Base-by-base conservation (phyloP, 2,113 vertebrate species). In the Erinaceus europaeus region DNA sequence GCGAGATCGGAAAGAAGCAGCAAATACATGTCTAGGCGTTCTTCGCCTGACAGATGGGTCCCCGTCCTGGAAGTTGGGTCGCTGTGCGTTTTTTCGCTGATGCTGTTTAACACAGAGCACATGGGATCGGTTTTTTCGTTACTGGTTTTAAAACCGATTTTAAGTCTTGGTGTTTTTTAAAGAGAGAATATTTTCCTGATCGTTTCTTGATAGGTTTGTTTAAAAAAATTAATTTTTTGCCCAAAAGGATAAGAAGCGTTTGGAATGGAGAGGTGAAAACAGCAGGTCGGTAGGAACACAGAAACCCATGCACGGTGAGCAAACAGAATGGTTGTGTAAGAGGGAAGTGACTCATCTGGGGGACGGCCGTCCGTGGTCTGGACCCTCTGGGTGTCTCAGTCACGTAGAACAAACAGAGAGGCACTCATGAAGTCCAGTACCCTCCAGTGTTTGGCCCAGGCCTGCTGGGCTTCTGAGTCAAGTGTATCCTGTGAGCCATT, bases 381-480 rank as follows among this genome's bases (percentile, higher is more conserved):
- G 80, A 87, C 59, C 90, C 59, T 89, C 67, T 76, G 89, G 36
- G 67, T 57, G 77, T 36, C 67, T 61, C 82, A 73, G 4, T 14
- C 10, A 46, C 18, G 69, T 6, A 68, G 55, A 88, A 84, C 44
- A 89, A 89, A 72, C 72, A n/a, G 4, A 59, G 85, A 78, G 10
- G 21, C 87, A 92, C 64, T n/a, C n/a, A n/a, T n/a, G 75, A 73
- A 86, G 34, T 74, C 6, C 52, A 23, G 86, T 46, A 5, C 48
- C 71, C 88, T 23, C 34, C 36, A 34, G 44, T 71, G 50, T 21
- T 0, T 46, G 23, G 7, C 44, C 67, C 29, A 55, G 75, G 50
- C 81, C 17, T 53, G 20, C 7, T n/a, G 61, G 48, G 25, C 79
- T 34, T 50, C 81, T 90, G 3, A 21, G 76, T 52, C 65, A 85